Evolutionary conservation across 2,113 vertebrate species (phyloP), one percentile per base, ranked within the genome.

Genomic region (Dascyllus trimaculatus): DNA sequence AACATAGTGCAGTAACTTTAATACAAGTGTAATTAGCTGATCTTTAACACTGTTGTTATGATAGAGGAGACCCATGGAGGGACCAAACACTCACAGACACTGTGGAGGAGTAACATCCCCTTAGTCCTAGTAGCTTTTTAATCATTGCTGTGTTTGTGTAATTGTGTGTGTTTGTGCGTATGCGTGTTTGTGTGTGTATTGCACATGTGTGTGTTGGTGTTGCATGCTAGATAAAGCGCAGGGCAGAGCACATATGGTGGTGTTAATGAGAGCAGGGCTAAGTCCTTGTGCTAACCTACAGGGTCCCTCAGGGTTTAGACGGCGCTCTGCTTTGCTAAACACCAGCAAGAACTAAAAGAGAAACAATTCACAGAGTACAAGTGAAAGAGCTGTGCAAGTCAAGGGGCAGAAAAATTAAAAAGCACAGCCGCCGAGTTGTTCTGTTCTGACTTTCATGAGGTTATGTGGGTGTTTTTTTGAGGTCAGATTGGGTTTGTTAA

Each of bases 221-320:
- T 83, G 52, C 63, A 71, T 46, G 82, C 59, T 29, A 71, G 54
- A 72, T 76, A 38, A 77, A 84, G 68, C 71, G 25, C 58, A 14
- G 68, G 59, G 68, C 54, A 46, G 61, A 77, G 62, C 66, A 70
- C 84, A 71, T 85, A 85, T 77, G 73, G 86, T 60, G 73, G 6
- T 70, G 78, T 76, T 90, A 88, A 86, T 86, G 88, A 86, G 81
- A 79, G 82, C 49, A 38, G 56, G 60, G 60, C 29, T 63, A 60
- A 84, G 84, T 86, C 82, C 73, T 83, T 85, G 86, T 71, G 77
- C 78, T 84, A 66, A 87, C 85, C 86, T 81, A 58, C 85, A 69
- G 68, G 57, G 14, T 67, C 78, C 83, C 80, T 81, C 60, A 24
- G 75, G 85, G 60, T 45, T 40, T 5, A 53, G 69, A 66, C 68